Conservation (phyloP, 92 coral and sea anemone species). For the Porites evermanni region DNA sequence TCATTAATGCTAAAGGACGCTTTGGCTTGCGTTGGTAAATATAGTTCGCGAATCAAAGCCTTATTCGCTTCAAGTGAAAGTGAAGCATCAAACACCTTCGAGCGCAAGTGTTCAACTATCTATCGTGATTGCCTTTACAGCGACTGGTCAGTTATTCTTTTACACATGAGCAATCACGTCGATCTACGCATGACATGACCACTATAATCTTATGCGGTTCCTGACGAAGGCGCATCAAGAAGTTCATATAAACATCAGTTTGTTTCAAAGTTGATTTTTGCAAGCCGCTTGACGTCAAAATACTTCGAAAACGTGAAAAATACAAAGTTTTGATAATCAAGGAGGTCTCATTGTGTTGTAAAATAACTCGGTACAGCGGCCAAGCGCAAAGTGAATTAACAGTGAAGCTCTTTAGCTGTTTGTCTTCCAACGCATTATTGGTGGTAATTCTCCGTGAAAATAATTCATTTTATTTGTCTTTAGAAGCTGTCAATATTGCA, state of each 20-base stretch:
- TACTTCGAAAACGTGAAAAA: neutral
- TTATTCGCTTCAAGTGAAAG: neutral
- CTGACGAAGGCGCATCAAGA: neutral
- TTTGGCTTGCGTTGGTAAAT: neutral
- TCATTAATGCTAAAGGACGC: neutral
- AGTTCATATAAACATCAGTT: neutral
- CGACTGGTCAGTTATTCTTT: neutral
- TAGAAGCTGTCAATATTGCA: slow-evolving; percentile 34
- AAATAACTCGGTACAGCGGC: slow-evolving; percentile 7
- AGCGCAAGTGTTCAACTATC: neutral
- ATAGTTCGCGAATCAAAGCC: neutral
- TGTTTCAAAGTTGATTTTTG: neutral
- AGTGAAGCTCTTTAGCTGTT: neutral
- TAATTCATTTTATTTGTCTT: slow-evolving; percentile 25
- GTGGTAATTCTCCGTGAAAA: slow-evolving; percentile 55
- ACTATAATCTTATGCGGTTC: neutral
- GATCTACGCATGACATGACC: neutral
- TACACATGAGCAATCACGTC: slow-evolving; percentile 15
- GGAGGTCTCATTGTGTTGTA: neutral
- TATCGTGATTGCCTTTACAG: neutral
- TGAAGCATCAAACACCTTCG: neutral
- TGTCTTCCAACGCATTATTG: slow-evolving; percentile 21
- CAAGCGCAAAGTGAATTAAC: slow-evolving; percentile 11
- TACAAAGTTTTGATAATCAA: neutral
- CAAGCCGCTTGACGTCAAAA: neutral